A percentile compares a stretch with the other conserved stretches of the same genome.
Evolutionary conservation across 2,888 invertebrate genomes (phyloP).

Genomic region (Netelia virgata): DNA sequence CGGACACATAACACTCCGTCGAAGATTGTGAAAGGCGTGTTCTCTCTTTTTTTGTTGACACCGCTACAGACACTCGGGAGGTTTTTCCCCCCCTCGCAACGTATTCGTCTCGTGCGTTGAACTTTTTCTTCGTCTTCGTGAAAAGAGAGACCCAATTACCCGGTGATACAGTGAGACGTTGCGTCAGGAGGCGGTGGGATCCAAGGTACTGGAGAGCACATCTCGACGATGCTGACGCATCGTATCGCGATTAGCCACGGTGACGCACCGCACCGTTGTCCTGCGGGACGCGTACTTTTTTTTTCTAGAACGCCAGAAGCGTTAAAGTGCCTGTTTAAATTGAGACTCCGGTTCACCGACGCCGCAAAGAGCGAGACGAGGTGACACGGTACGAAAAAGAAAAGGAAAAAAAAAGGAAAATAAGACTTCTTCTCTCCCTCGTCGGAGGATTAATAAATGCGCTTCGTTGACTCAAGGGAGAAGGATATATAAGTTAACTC

Average conservation of each 20-base stretch:
- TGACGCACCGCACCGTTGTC: slow-evolving; percentile 40
- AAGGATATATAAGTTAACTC: slow-evolving; percentile 53
- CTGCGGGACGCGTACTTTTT: slow-evolving; percentile 35
- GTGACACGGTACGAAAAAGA: slow-evolving; percentile 13
- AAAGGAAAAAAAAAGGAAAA: slow-evolving; percentile 30
- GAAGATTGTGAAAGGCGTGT: slow-evolving; percentile 63
- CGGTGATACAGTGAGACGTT: slow-evolving; percentile 56
- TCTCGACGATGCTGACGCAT: slow-evolving; percentile 45
- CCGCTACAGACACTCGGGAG: slow-evolving; percentile 36
- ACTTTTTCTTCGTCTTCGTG: slow-evolving; percentile 36
- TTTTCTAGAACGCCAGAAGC: slow-evolving; percentile 59
- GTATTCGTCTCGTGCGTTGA: slow-evolving; percentile 14
- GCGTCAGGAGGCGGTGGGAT: slow-evolving; percentile 29
- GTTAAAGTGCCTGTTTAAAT: slow-evolving; percentile 67
- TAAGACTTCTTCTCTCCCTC: not conserved
- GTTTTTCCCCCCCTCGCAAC: slow-evolving; percentile 18
- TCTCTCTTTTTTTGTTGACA: slow-evolving; percentile 7
- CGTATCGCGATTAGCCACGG: slow-evolving; percentile 62
- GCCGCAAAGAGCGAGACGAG: slow-evolving; percentile 22
- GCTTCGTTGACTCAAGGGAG: slow-evolving; percentile 58
- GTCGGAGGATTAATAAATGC: slow-evolving; percentile 48
- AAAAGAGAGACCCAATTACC: slow-evolving; percentile 62
- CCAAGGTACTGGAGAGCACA: slow-evolving; percentile 1
- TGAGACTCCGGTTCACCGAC: slow-evolving; percentile 40
- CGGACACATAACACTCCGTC: slow-evolving; percentile 67